Conservation (phyloP, 1,140 invertebrate genomes). For the Drosophila parabipectinata region DNA sequence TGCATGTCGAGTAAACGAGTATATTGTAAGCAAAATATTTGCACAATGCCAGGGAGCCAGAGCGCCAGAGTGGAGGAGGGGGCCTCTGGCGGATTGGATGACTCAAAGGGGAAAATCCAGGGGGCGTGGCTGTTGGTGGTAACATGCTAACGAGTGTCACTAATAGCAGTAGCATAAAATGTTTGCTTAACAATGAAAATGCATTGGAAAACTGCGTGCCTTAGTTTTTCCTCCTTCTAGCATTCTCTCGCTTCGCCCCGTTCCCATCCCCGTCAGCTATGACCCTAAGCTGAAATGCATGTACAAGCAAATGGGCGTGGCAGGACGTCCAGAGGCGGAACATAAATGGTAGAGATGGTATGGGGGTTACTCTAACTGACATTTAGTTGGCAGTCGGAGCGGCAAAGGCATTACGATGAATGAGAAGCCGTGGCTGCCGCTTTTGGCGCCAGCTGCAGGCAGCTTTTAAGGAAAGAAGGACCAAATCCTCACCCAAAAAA, state of each 20-base stretch:
- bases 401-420: conserved; percentile 44
- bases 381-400: conserved; percentile 65
- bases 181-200: conserved; percentile 68
- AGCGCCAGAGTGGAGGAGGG: not conserved
- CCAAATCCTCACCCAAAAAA: not conserved
- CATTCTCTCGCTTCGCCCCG: not conserved
- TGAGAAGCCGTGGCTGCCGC: conserved; percentile 12
- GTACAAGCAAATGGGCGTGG: conserved; percentile 39
- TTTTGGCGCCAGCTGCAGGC: conserved; percentile 51
- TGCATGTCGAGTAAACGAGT: conserved; percentile 61
- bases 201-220: conserved; percentile 63
- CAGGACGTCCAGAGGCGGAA: conserved; percentile 6
- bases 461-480: conserved; percentile 45
- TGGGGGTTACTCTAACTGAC: conserved; percentile 45
- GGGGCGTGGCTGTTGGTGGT: conserved; percentile 10
- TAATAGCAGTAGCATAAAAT: conserved; percentile 65
- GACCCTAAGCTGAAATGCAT: conserved; percentile 57
- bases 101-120: not conserved
- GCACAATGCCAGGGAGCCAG: conserved; percentile 13
- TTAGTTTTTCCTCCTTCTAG: not conserved
- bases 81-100: not conserved
- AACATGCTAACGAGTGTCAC: conserved; percentile 64
- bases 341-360: not conserved
- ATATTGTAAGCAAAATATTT: conserved; percentile 66
- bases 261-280: not conserved